These are phyloP conservation scores for Caenorhabditis virilis DNA, from an alignment of 2,888 invertebrate species.

Conservation along the genomic window DNA sequence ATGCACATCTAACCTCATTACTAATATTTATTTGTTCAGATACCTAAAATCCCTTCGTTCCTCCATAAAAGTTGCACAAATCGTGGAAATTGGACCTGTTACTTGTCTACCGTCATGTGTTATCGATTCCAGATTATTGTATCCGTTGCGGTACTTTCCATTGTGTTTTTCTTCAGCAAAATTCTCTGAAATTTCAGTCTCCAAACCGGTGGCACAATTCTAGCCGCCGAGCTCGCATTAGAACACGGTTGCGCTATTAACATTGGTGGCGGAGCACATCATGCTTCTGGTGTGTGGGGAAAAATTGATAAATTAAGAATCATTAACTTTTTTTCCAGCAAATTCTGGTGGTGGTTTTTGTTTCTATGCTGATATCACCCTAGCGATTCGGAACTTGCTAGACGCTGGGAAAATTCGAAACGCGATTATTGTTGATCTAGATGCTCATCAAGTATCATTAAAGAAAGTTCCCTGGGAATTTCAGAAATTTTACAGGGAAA, in stretches of 20 bases:
- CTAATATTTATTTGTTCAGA: conserved; percentile 3
- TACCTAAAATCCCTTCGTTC: conserved; percentile 19
- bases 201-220: conserved; percentile 80
- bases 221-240: conserved; percentile 80
- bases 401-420: conserved; percentile 69
- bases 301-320: not conserved
- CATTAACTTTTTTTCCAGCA: conserved; percentile 67
- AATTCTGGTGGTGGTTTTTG: conserved; percentile 83
- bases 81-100: conserved; percentile 19
- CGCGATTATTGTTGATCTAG: conserved; percentile 85
- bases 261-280: conserved; percentile 89
- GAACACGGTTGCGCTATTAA: conserved; percentile 87
- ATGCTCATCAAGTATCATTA: conserved; percentile 82
- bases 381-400: conserved; percentile 78
- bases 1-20: too few relatives aligned
- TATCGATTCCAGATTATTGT: conserved; percentile 21
- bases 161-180: not conserved
- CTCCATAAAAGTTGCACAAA: conserved; percentile 26
- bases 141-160: conserved; percentile 17
- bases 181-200: conserved; percentile 31
- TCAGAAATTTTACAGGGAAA: conserved; percentile 76
- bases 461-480: not conserved
- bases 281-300: conserved; percentile 75
- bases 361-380: conserved; percentile 82
- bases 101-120: conserved; percentile 18